phyloP scores from a whole-genome alignment of 2,113 vertebrate genomes.

The Oreochromis niloticus region DNA sequence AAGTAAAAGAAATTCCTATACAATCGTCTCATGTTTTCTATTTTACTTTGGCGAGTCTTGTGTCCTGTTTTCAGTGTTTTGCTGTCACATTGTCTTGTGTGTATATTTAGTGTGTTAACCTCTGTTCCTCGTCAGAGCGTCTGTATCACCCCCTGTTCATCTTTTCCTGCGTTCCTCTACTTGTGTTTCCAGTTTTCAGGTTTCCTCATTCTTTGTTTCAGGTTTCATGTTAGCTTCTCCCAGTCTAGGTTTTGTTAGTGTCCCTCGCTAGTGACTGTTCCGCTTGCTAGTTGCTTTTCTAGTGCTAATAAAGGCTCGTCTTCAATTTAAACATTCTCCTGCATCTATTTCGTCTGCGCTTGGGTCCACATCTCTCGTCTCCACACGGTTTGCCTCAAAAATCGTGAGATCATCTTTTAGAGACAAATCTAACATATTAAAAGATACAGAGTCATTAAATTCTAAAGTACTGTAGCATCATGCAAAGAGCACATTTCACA shows the following conservation, averaged over 20 bases:
- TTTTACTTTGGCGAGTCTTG: rapidly evolving
- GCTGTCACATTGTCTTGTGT: background rate
- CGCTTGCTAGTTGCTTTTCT: background rate
- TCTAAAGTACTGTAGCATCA: background rate
- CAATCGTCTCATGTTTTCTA: background rate
- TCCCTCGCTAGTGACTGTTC: background rate
- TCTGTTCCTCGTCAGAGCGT: background rate
- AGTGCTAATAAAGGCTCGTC: background rate
- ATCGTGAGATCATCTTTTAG: rapidly evolving
- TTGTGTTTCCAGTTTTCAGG: background rate
- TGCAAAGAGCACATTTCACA: background rate
- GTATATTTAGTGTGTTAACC: rapidly evolving
- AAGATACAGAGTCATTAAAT: background rate
- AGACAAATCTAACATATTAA: background rate
- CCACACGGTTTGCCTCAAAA: background rate
- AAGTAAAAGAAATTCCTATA: no score
- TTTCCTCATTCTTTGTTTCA: background rate
- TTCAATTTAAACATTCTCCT: background rate
- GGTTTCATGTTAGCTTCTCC: background rate
- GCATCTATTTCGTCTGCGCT: background rate
- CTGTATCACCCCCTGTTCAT: background rate
- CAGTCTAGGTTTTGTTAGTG: background rate
- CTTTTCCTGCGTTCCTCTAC: background rate
- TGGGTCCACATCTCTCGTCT: background rate
- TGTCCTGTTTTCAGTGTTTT: background rate